phyloP scores from a whole-genome alignment of 2,113 vertebrate species.

The Hydrolagus affinis region DNA sequence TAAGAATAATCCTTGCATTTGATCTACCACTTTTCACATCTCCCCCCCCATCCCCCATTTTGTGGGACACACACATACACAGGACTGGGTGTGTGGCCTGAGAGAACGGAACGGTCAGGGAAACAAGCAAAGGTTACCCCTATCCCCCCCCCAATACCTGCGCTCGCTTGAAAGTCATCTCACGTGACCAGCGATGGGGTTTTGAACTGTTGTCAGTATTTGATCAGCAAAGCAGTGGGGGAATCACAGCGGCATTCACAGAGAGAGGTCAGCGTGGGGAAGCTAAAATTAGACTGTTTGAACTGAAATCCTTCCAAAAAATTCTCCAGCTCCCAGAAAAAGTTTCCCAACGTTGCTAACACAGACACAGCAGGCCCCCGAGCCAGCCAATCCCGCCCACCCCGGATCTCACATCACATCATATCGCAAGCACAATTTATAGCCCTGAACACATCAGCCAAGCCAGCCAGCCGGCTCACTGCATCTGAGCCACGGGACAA shows the following conservation, averaged over 20 bases:
- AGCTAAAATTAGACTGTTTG: conserved; percentile 28
- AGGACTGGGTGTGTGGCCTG: too few relatives aligned
- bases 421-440: too few relatives aligned
- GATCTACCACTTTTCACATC: too few relatives aligned
- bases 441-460: conserved; percentile 19
- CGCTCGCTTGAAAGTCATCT: too few relatives aligned
- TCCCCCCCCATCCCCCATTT: too few relatives aligned
- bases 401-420: neutral
- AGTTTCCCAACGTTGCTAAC: conserved; percentile 6
- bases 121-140: too few relatives aligned
- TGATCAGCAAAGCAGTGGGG: conserved; percentile 28
- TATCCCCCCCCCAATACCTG: too few relatives aligned
- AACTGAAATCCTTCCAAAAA: conserved; percentile 32
- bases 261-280: conserved; percentile 3
- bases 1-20: too few relatives aligned
- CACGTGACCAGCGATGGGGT: neutral
- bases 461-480: conserved; percentile 27
- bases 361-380: conserved; percentile 18
- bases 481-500: neutral
- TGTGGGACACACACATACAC: too few relatives aligned
- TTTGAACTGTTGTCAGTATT: conserved; percentile 6
- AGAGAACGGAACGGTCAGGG: too few relatives aligned
- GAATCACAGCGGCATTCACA: conserved; percentile 15
- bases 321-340: conserved; percentile 14
- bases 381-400: conserved; percentile 7